Evolutionary conservation across 1,140 invertebrate genomes (phyloP).

Genomic region (Chionoecetes opilio): DNA sequence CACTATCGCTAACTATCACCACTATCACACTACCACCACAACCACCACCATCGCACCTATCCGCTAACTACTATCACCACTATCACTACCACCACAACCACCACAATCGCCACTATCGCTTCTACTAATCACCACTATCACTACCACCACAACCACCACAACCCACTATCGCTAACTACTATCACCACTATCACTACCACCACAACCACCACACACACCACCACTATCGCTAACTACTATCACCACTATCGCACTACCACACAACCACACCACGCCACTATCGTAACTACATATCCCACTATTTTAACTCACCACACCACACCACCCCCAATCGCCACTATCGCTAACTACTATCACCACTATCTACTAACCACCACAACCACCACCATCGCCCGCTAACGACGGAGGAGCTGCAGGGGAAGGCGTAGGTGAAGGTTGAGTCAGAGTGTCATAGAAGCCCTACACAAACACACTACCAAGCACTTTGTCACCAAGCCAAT

Average conservation of each 20-base stretch:
- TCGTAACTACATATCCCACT: neutral
- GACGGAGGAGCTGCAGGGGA: neutral
- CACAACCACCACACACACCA: too few species aligned
- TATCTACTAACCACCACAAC: too few species aligned
- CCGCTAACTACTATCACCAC: slow-evolving; percentile 30
- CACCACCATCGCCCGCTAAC: too few species aligned
- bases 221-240: too few species aligned
- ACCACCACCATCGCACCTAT: neutral
- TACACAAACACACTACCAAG: neutral
- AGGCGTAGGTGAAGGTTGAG: neutral
- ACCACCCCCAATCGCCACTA: neutral
- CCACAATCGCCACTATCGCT: neutral
- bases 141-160: too few species aligned
- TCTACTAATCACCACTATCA: too few species aligned
- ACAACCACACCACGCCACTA: neutral
- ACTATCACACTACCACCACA: neutral
- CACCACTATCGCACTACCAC: too few species aligned
- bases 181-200: too few species aligned
- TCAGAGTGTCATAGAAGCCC: neutral
- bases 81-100: neutral
- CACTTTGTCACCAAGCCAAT: neutral
- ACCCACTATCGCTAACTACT: neutral
- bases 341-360: neutral
- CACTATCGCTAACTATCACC: neutral
- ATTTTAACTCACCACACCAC: too few species aligned